These are phyloP conservation scores for Eleginops maclovinus DNA, from an alignment of 2,113 vertebrate genomes.

Conservation along the genomic window DNA sequence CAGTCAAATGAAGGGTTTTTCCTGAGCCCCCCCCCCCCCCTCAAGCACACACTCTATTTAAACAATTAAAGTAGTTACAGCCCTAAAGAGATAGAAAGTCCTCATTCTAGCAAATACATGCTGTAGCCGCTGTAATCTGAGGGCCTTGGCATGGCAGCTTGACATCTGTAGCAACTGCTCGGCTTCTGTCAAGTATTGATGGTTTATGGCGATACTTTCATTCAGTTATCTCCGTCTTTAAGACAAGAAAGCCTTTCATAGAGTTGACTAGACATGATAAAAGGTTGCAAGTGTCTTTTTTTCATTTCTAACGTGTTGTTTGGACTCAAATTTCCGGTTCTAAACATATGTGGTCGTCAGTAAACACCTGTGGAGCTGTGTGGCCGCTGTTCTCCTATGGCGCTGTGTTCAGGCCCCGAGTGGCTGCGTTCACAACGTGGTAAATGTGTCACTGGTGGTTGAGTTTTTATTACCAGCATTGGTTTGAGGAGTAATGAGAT, in stretches of 20 bases:
- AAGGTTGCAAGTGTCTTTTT: not conserved
- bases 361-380: not conserved
- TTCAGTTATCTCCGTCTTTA: not conserved
- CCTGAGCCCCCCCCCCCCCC: not conserved
- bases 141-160: not conserved
- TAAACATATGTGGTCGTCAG: too few relatives aligned
- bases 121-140: not conserved
- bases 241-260: not conserved
- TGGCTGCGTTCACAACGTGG: constrained; percentile 1
- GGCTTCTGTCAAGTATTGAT: too few relatives aligned
- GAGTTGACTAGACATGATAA: too few relatives aligned
- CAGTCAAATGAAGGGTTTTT: constrained; percentile 11
- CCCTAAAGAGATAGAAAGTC: not conserved
- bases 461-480: not conserved
- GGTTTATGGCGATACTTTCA: not conserved
- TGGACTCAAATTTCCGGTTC: not conserved
- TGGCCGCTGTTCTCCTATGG: not conserved
- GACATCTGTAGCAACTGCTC: too few relatives aligned
- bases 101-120: not conserved
- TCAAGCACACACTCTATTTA: not conserved
- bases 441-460: not conserved
- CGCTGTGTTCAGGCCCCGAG: not conserved
- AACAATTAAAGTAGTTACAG: not conserved
- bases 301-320: not conserved
- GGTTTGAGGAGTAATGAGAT: not conserved